Conservation (phyloP, 2,888 invertebrate genomes). For the Fissipunctia ypsillon region DNA sequence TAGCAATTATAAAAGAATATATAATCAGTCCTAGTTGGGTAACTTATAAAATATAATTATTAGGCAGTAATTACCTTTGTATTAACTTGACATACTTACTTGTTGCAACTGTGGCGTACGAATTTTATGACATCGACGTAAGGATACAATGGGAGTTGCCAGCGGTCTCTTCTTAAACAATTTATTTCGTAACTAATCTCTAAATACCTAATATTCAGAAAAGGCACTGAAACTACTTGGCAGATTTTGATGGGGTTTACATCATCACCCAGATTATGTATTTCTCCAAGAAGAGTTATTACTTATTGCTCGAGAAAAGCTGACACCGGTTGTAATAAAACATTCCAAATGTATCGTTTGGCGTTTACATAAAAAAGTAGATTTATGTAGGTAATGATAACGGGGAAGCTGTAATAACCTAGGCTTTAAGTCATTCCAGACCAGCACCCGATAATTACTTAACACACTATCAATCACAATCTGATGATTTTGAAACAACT, state of each 20-base stretch:
- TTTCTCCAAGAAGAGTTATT: not conserved
- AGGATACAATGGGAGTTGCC: not conserved
- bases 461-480: no score
- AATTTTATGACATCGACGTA: not conserved
- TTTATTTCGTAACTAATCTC: not conserved
- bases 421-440: no score
- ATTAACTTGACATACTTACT: constrained; percentile 29
- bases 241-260: not conserved
- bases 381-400: not conserved
- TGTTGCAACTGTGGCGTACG: constrained; percentile 12
- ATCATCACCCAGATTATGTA: not conserved
- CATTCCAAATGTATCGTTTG: not conserved
- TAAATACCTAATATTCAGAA: not conserved
- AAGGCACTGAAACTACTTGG: not conserved
- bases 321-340: not conserved
- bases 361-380: not conserved
- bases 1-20: no score
- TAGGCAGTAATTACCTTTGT: not conserved
- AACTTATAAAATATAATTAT: not conserved
- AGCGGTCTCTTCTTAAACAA: not conserved
- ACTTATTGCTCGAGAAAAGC: not conserved
- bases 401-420: not conserved
- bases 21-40: no score
- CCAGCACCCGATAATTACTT: no score
- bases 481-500: no score